Conservation (phyloP, 2,113 vertebrate species). For the Vulpes lagopus region DNA sequence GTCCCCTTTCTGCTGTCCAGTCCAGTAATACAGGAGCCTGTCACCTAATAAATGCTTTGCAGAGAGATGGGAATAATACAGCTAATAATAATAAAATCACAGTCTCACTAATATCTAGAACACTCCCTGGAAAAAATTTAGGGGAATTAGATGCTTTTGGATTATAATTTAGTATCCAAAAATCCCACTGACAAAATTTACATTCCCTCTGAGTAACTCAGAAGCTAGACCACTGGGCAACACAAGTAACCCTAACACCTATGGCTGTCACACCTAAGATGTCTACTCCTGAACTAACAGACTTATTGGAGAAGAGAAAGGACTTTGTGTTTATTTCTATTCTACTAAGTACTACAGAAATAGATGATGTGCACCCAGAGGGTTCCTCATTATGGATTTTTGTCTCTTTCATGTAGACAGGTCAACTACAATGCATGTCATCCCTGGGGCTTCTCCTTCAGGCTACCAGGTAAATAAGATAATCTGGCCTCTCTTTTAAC, state of each 20-base stretch:
- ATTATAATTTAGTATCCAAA: background rate
- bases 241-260: background rate
- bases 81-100: background rate
- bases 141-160: background rate
- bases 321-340: background rate
- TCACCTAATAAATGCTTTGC: background rate
- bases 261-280: background rate
- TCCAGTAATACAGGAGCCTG: background rate
- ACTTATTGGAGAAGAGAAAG: background rate
- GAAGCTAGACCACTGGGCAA: background rate
- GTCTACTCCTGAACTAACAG: slow-evolving; percentile 25
- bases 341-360: slow-evolving; percentile 66
- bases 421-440: background rate
- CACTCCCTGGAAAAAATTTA: background rate
- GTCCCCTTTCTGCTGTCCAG: background rate
- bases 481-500: background rate
- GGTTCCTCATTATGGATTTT: background rate
- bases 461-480: background rate
- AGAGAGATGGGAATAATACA: background rate
- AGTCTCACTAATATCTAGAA: slow-evolving; percentile 16
- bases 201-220: background rate
- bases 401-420: background rate
- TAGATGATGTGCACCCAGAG: background rate
- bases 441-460: background rate
- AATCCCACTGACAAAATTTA: background rate